Percentiles rank a stretch among this genome's conserved stretches.
Conservation (phyloP, 2,113 vertebrate genomes). For the Narcine bancroftii region DNA sequence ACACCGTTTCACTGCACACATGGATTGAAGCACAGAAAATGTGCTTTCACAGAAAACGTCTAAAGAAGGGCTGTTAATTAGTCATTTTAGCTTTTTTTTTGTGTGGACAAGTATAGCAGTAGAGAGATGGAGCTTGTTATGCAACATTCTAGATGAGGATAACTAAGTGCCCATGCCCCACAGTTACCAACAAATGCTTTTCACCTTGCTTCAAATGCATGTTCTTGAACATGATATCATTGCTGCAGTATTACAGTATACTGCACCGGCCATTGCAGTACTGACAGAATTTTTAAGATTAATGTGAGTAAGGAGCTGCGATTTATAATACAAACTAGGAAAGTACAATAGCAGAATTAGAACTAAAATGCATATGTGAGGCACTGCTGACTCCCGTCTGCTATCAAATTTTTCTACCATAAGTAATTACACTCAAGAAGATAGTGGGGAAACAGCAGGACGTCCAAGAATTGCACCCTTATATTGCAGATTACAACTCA, state of each 20-base stretch:
- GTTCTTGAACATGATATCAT: constrained; percentile 4
- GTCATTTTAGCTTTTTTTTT: constrained; percentile 43
- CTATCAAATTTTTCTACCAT: neutral
- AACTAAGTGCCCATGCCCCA: constrained; percentile 46
- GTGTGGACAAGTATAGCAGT: constrained; percentile 36
- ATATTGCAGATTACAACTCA: neutral
- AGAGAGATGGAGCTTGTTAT: constrained; percentile 45
- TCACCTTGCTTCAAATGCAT: constrained; percentile 83
- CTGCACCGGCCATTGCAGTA: constrained; percentile 9
- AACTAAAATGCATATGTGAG: neutral
- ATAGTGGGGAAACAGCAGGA: neutral
- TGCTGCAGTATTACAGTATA: constrained; percentile 19
- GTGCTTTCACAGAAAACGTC: constrained; percentile 45
- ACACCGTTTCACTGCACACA: constrained; percentile 41
- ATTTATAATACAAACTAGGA: neutral
- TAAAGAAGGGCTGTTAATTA: constrained; percentile 47
- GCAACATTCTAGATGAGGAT: constrained; percentile 44
- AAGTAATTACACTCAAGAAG: neutral
- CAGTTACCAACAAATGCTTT: constrained; percentile 52
- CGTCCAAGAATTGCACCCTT: neutral
- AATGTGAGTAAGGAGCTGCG: neutral
- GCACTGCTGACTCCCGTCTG: neutral
- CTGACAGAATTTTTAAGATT: neutral
- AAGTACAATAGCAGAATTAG: neutral
- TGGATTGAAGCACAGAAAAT: constrained; percentile 41